A percentile compares a stretch with the other conserved stretches of the same genome.
These are phyloP conservation scores for Prenolepis imparis DNA, from an alignment of 2,888 invertebrate species.

Conservation along the genomic window DNA sequence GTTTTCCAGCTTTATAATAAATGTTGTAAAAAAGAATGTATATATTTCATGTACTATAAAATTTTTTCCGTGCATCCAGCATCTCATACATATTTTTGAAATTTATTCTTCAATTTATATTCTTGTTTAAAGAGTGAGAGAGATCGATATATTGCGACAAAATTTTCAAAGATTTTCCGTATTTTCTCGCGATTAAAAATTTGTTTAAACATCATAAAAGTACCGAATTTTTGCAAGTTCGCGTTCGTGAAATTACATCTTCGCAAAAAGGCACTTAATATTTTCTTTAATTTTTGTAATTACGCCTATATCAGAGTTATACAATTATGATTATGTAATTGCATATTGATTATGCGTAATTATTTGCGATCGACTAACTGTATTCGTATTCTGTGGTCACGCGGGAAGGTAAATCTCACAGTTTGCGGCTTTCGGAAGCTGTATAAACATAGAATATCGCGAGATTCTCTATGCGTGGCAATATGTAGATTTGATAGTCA, in stretches of 20 bases:
- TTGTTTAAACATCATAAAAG: background rate
- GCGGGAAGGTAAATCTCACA: constrained; percentile 13
- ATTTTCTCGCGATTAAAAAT: background rate
- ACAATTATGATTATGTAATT: background rate
- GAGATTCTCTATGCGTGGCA: constrained; percentile 16
- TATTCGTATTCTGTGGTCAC: constrained; percentile 6
- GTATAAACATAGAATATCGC: constrained; percentile 4
- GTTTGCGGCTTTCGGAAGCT: constrained; percentile 36
- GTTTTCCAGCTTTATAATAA: too few relatives aligned
- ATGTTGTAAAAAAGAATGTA: too few relatives aligned
- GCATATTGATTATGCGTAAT: constrained; percentile 28
- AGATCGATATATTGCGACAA: background rate
- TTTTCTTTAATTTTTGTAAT: background rate
- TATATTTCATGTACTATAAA: too few relatives aligned
- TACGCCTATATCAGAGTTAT: background rate
- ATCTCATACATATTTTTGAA: background rate
- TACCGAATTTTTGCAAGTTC: background rate
- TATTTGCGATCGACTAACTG: background rate
- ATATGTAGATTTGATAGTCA: constrained; percentile 56
- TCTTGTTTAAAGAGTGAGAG: background rate
- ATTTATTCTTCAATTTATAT: background rate
- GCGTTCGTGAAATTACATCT: background rate
- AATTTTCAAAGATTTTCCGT: background rate
- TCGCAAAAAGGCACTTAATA: background rate
- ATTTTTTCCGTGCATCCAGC: too few relatives aligned